Evolutionary conservation across 2,113 vertebrate genomes (phyloP), one percentile per base, ranked within the genome.

Genomic region (Sorex fumeus): DNA sequence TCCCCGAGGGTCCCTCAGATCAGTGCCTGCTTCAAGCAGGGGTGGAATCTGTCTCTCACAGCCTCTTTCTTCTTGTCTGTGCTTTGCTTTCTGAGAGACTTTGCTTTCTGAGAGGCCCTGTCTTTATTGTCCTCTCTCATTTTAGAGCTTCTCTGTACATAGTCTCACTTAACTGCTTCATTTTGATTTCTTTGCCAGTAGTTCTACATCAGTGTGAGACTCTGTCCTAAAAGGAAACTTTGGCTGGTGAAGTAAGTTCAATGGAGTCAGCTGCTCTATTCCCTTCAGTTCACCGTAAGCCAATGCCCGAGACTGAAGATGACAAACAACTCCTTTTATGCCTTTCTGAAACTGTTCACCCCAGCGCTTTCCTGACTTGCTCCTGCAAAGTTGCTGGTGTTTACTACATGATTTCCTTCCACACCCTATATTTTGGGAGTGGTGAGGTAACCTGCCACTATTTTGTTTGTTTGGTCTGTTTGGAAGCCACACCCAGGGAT

Each of bases 171-270:
- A 60, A 60, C 15, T 16, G 9, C 66, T 84, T 66, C 15, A 36
- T 57, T 94, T 72, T 84, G 28, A 83, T 72, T 87, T 30, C 45
- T 78, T 34, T 64, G 23, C 12, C 53, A 36, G 23, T 57, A 67
- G 27, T 62, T 67, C 79, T 8, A 80, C 27, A 30, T 78, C 16
- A 43, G 23, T 53, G 64, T 32, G 40, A 32, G 30, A 23, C 7
- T 30, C 27, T 60, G 19, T 53, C 57, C 47, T 80, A 60, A 86
- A 80, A 32, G 32, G 27, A 72, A 25, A 11, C 30, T 8, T 8
- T n/a, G 18, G 36, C 23, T 27, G 7, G 45, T 78, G 15, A 66
- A 32, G 62, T 71, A 28, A 84, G 79, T 64, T 78, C 87, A 45
- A 1, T 32, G 28, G 25, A 32, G 40, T 18, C 43, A 71, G 16